Conservation (phyloP, 1,140 invertebrate genomes). For the Aleiodes sp. region DNA sequence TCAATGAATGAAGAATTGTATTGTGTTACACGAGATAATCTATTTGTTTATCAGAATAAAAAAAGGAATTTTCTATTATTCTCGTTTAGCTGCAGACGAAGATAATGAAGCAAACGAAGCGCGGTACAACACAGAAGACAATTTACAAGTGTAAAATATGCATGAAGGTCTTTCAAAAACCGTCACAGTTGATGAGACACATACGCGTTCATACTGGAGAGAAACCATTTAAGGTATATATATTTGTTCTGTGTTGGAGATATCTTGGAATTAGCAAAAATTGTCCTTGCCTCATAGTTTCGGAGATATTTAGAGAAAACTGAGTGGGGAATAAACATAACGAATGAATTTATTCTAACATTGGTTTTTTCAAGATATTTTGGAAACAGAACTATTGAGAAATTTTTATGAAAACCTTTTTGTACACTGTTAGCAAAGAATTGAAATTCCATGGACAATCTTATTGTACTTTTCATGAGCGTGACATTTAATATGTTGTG, state of each 20-base stretch:
- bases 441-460: too few relatives aligned
- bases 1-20: neutral
- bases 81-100: conserved; percentile 50
- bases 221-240: conserved; percentile 70
- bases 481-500: too few relatives aligned
- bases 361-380: too few relatives aligned
- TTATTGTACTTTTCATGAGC: too few relatives aligned
- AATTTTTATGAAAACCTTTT: too few relatives aligned
- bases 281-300: too few relatives aligned
- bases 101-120: conserved; percentile 53
- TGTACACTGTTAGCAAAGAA: too few relatives aligned
- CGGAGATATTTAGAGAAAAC: too few relatives aligned
- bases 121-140: conserved; percentile 52
- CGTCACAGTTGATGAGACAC: conserved; percentile 70
- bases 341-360: too few relatives aligned
- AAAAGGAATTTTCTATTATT: neutral
- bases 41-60: conserved; percentile 18
- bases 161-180: conserved; percentile 69
- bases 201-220: conserved; percentile 74
- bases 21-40: too few relatives aligned
- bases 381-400: too few relatives aligned
- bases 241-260: neutral
- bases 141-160: conserved; percentile 68
- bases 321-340: too few relatives aligned
- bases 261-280: neutral